Percentiles rank a stretch among this genome's conserved stretches.
These are phyloP conservation scores for Garrulus glandarius DNA, from an alignment of 2,797 vertebrate species.

Conservation along the genomic window DNA sequence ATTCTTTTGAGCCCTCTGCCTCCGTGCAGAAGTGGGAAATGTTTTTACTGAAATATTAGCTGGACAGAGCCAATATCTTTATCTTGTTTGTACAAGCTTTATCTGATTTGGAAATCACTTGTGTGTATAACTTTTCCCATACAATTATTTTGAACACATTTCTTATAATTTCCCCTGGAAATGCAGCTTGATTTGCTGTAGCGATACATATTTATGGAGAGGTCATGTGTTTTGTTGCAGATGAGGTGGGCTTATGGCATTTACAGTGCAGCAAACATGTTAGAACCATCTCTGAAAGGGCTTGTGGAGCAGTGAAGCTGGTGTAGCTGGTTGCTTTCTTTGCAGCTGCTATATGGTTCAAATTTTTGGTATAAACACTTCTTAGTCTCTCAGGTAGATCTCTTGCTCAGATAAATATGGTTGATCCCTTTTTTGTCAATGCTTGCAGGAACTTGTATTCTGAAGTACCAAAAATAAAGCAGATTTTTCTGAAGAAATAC, in stretches of 20 bases:
- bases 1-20: neutral
- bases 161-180: neutral
- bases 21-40: neutral
- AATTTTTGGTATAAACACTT: neutral
- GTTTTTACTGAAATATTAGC: neutral
- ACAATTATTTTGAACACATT: neutral
- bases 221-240: neutral
- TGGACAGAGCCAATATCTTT: neutral
- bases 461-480: neutral
- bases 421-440: neutral
- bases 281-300: neutral
- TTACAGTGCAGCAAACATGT: neutral
- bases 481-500: neutral
- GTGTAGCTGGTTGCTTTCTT: neutral
- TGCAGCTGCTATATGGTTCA: neutral
- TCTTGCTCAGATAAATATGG: neutral
- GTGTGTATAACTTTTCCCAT: neutral
- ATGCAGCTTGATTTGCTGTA: neutral
- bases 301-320: neutral
- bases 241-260: neutral
- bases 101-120: neutral
- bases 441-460: neutral
- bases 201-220: neutral
- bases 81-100: neutral
- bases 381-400: neutral